These are phyloP conservation scores for Tachycineta bicolor DNA, from an alignment of 2,113 vertebrate genomes.

Conservation along the genomic window DNA sequence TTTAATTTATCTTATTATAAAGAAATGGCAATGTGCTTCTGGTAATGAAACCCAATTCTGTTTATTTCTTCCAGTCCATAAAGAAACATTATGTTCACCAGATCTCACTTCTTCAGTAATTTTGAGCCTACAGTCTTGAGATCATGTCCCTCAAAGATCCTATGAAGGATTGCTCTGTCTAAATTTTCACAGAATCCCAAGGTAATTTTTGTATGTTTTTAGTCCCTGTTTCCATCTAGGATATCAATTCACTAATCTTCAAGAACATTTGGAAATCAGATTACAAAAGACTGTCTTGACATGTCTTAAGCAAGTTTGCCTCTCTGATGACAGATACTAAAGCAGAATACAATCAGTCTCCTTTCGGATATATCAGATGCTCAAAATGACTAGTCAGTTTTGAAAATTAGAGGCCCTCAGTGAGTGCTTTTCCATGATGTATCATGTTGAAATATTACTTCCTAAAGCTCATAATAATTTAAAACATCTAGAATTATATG, in stretches of 20 bases:
- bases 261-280: background rate
- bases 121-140: background rate
- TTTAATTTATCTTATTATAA: conserved; percentile 71
- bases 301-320: background rate
- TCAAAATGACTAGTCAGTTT: background rate
- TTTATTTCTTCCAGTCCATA: conserved; percentile 42
- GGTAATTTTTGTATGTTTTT: background rate
- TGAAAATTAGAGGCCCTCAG: background rate
- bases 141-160: background rate
- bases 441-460: background rate
- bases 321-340: background rate
- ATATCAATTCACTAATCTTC: background rate
- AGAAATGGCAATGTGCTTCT: conserved; percentile 70
- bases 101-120: background rate
- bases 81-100: conserved; percentile 31
- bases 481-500: background rate
- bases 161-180: background rate
- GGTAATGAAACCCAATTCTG: conserved; percentile 66
- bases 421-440: background rate
- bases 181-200: background rate
- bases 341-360: background rate
- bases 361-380: background rate
- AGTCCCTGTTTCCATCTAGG: background rate
- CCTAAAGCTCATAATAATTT: background rate
- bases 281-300: background rate